A percentile compares a stretch with the other conserved stretches of the same genome.
Conservation (phyloP, 2,113 vertebrate genomes). For the Alosa alosa region DNA sequence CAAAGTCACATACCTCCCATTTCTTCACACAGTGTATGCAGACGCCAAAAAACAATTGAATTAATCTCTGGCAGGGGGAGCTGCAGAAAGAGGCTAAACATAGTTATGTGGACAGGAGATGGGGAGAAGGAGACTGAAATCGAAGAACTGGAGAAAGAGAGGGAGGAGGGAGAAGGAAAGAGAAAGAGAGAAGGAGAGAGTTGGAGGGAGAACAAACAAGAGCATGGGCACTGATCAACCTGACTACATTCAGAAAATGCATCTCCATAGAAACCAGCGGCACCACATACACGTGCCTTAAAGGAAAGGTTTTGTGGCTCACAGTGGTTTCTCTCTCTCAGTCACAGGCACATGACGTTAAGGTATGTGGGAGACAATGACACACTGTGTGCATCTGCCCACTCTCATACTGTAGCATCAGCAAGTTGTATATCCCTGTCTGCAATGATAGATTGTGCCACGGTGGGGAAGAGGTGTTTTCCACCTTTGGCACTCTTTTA, state of each 20-base stretch:
- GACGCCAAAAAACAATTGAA: slow-evolving; percentile 59
- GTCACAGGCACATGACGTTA: slow-evolving; percentile 2
- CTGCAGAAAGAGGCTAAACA: slow-evolving; percentile 35
- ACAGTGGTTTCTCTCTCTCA: background rate
- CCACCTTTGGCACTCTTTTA: background rate
- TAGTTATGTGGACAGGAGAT: background rate
- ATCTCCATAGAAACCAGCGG: slow-evolving; percentile 5
- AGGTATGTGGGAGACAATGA: slow-evolving; percentile 15
- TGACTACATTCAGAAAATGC: slow-evolving; percentile 37
- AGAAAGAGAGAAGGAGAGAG: background rate
- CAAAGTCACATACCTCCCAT: slow-evolving; percentile 36
- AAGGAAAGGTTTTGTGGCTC: slow-evolving; percentile 1
- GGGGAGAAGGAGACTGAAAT: background rate
- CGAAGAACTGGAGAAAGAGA: slow-evolving; percentile 23
- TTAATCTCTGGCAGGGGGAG: slow-evolving; percentile 51
- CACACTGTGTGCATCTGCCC: background rate
- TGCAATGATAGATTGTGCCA: slow-evolving; percentile 4
- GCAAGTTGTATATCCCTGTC: slow-evolving; percentile 11
- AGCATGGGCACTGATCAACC: slow-evolving; percentile 38
- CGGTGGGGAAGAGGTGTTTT: background rate
- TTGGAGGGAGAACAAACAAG: slow-evolving; percentile 21
- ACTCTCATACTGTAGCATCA: background rate
- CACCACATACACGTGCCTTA: background rate
- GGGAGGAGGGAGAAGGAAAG: background rate
- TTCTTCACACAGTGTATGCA: slow-evolving; percentile 44